Evolutionary conservation across 2,888 invertebrate genomes (phyloP).

Genomic region (Andrena trimmerana): DNA sequence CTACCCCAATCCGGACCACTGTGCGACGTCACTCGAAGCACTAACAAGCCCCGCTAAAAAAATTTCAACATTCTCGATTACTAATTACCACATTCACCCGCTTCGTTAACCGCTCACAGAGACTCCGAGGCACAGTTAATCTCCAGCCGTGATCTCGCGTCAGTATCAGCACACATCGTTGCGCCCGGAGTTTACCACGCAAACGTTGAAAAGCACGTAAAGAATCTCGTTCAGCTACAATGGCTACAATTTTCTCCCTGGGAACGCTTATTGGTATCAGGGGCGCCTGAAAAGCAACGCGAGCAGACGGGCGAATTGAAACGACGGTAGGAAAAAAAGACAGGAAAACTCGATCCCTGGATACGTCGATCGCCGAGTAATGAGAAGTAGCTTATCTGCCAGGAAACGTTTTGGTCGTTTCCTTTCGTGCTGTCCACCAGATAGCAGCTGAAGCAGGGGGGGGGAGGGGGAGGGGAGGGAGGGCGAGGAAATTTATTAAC

Average conservation of each 20-base stretch:
- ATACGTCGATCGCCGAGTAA: conserved; percentile 16
- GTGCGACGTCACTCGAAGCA: too few relatives aligned
- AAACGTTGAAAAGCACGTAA: too few relatives aligned
- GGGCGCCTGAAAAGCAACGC: conserved; percentile 9
- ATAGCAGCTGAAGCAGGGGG: not conserved
- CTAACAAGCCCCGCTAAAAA: too few relatives aligned
- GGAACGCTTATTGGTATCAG: conserved; percentile 3
- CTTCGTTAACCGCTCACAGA: too few relatives aligned
- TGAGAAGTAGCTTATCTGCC: conserved; percentile 25
- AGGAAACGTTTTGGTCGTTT: not conserved
- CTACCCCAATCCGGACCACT: too few relatives aligned
- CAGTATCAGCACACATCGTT: too few relatives aligned
- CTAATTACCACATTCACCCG: too few relatives aligned
- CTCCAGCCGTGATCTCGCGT: too few relatives aligned
- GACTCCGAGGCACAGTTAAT: too few relatives aligned
- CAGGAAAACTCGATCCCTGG: not conserved
- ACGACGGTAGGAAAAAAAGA: not conserved
- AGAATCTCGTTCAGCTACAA: too few relatives aligned
- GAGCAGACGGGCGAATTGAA: conserved; percentile 16
- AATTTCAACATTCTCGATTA: too few relatives aligned
- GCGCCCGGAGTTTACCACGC: too few relatives aligned
- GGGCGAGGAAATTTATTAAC: conserved; percentile 66
- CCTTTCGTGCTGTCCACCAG: conserved; percentile 19
- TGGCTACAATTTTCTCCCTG: conserved; percentile 20
- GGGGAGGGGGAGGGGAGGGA: not conserved